A percentile compares a stretch with the other conserved stretches of the same genome.
Evolutionary conservation across 2,113 vertebrate species (phyloP).

Genomic region (Gulo gulo): DNA sequence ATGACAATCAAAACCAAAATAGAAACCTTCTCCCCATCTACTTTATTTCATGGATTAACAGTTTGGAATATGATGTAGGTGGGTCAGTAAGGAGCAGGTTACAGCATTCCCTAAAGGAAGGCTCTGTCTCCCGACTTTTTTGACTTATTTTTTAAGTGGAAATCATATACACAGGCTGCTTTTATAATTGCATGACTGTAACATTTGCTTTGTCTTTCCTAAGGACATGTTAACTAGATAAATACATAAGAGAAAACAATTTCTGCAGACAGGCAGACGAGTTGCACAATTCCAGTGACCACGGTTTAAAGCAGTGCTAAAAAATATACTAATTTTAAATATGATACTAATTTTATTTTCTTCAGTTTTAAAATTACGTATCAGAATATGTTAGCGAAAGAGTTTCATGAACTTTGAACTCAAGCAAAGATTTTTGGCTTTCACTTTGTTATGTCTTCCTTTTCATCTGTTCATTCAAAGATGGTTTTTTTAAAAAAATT

Average conservation of each 20-base stretch:
- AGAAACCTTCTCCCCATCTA: not conserved
- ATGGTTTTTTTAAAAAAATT: constrained; percentile 9
- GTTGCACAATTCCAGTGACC: not conserved
- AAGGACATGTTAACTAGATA: not conserved
- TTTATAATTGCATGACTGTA: not conserved
- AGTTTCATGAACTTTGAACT: not conserved
- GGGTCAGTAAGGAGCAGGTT: not conserved
- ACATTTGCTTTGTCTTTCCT: not conserved
- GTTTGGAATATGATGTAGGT: not conserved
- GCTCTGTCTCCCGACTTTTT: not conserved
- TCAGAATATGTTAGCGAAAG: not conserved
- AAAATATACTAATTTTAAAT: constrained; percentile 32
- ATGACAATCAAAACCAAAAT: constrained; percentile 38
- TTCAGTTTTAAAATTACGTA: not conserved
- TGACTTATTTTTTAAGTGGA: not conserved
- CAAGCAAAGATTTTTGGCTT: constrained; percentile 36
- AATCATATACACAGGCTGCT: not conserved
- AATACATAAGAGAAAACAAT: not conserved
- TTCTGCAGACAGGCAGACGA: constrained; percentile 23
- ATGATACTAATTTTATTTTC: constrained; percentile 11
- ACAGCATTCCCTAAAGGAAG: not conserved
- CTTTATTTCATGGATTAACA: constrained; percentile 30
- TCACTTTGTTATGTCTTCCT: not conserved
- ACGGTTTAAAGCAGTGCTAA: not conserved
- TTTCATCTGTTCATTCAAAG: not conserved